A percentile compares a stretch with the other conserved stretches of the same genome.
These are phyloP conservation scores for Lagorchestes hirsutus DNA, from an alignment of 2,797 vertebrate species.

Conservation along the genomic window DNA sequence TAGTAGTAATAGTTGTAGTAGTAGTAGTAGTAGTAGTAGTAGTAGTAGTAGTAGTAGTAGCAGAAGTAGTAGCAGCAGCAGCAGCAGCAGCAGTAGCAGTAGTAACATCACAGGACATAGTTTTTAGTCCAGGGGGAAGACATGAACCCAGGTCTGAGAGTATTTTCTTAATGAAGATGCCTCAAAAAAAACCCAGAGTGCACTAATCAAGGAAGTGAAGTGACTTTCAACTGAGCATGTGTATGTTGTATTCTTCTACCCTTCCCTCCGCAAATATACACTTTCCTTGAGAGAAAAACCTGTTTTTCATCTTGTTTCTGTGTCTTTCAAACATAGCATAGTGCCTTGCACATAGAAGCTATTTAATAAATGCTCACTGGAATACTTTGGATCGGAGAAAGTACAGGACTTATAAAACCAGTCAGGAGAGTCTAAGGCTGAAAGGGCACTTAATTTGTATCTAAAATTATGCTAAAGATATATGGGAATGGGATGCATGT, in stretches of 20 bases:
- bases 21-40: too few relatives aligned
- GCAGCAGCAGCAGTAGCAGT: not conserved
- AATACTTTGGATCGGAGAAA: not conserved
- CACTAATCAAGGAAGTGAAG: not conserved
- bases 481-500: not conserved
- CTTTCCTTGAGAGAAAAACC: not conserved
- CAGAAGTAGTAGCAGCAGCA: too few relatives aligned
- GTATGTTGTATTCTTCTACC: not conserved
- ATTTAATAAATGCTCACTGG: not conserved
- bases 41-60: too few relatives aligned
- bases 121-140: not conserved
- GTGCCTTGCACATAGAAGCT: not conserved
- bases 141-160: not conserved
- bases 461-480: not conserved
- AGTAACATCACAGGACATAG: not conserved
- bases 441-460: not conserved
- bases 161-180: not conserved
- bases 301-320: not conserved
- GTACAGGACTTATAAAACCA: not conserved
- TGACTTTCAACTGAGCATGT: not conserved
- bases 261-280: not conserved
- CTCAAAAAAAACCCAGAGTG: not conserved
- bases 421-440: not conserved
- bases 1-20: too few relatives aligned
- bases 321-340: not conserved